These are phyloP conservation scores for Anagrus nilaparvatae DNA, from an alignment of 1,140 invertebrate species.

Conservation along the genomic window DNA sequence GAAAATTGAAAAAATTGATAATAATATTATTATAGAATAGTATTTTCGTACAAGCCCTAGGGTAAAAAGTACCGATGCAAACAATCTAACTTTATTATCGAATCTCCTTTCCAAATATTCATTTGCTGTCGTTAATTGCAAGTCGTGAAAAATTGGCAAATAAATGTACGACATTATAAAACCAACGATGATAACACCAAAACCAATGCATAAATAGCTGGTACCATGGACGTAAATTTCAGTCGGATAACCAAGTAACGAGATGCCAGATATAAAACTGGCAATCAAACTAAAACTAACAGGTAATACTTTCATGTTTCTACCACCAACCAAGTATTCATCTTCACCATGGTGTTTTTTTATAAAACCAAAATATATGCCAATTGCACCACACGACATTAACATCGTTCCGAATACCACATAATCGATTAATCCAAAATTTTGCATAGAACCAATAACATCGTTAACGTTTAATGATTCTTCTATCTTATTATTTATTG, in stretches of 20 bases:
- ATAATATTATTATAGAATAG: neutral
- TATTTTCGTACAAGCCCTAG: slow-evolving; percentile 49
- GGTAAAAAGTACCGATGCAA: slow-evolving; percentile 65
- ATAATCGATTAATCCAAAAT: slow-evolving; percentile 60
- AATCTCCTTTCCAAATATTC: slow-evolving; percentile 77
- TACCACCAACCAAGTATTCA: slow-evolving; percentile 76
- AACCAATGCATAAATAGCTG: slow-evolving; percentile 54
- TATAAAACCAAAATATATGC: slow-evolving; percentile 68
- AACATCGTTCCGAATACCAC: slow-evolving; percentile 62
- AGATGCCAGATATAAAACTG: slow-evolving; percentile 53
- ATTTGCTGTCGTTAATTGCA: slow-evolving; percentile 71
- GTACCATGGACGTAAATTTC: slow-evolving; percentile 76
- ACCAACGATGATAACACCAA: slow-evolving; percentile 52
- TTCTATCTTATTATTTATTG: too few relatives aligned
- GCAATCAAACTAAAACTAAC: slow-evolving; percentile 73
- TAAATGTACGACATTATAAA: slow-evolving; percentile 58
- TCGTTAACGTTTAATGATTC: slow-evolving; percentile 50
- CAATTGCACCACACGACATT: slow-evolving; percentile 58
- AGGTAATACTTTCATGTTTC: slow-evolving; percentile 70
- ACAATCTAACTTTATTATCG: slow-evolving; percentile 55
- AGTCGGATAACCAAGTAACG: slow-evolving; percentile 67
- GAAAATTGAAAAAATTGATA: slow-evolving; percentile 13
- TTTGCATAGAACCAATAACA: slow-evolving; percentile 49
- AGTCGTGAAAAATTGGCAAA: slow-evolving; percentile 71
- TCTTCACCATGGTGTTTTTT: slow-evolving; percentile 54